These are phyloP conservation scores for Sebastes iracundus DNA, from an alignment of 2,797 vertebrate genomes.

Conservation along the genomic window DNA sequence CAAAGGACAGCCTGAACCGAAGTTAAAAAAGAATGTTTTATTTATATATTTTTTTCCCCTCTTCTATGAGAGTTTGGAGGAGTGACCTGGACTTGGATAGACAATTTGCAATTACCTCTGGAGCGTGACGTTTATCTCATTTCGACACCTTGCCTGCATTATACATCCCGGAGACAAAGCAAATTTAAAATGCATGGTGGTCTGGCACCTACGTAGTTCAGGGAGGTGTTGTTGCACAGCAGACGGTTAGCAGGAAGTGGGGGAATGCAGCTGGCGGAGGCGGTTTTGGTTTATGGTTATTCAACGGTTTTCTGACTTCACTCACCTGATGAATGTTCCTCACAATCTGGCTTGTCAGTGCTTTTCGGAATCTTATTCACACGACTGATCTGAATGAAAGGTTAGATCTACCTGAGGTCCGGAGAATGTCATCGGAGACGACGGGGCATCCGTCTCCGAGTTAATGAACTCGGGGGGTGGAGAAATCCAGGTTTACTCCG, in stretches of 20 bases:
- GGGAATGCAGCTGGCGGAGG: not conserved
- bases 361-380: not conserved
- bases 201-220: conserved; percentile 42
- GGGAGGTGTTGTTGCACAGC: conserved; percentile 15
- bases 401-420: conserved; percentile 27
- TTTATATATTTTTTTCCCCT: conserved; percentile 7
- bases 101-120: conserved; percentile 60
- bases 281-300: not conserved
- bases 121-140: conserved; percentile 56
- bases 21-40: conserved; percentile 20
- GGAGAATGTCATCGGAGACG: not conserved
- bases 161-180: conserved; percentile 56
- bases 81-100: conserved; percentile 30
- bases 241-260: not conserved
- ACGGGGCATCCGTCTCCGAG: conserved; percentile 36
- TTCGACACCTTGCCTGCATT: conserved; percentile 56
- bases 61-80: conserved; percentile 25
- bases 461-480: conserved; percentile 33
- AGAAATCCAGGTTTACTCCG: conserved; percentile 41
- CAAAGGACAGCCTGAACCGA: conserved; percentile 39
- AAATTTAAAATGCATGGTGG: conserved; percentile 64
- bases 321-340: conserved; percentile 29
- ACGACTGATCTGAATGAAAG: conserved; percentile 12
- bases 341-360: not conserved
- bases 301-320: conserved; percentile 9